Base-by-base conservation (phyloP, 2,888 invertebrate genomes). In the Pharmacophagus antenor region DNA sequence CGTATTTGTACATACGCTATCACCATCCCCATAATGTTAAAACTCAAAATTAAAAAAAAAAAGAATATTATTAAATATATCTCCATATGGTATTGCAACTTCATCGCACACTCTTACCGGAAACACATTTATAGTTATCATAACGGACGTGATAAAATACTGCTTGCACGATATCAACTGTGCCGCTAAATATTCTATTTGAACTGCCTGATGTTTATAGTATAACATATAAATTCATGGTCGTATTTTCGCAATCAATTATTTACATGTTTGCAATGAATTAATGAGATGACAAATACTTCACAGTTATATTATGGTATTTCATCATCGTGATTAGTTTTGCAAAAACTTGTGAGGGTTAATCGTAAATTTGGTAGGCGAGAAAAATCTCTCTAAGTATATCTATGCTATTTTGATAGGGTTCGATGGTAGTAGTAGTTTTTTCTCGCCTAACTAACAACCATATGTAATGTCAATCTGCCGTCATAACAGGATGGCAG, bases 111-210 rank as follows among this genome's bases (percentile, higher is more conserved):
- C 61, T 63, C 69, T 64, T 62, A 67, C 64, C 74, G 80, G 82
- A 82, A 79, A 70, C 73, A 65, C 59, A 67, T 51, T 37, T 60
- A 57, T 56, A 62, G 61, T 65, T 76, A 82, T 81, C 79, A 66
- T 63, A 59, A 63, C 79, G 82, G 81, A 81, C 56, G 65, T 70
- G 76, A 79, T 79, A 79, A 71, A 67, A 61, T 65, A 63, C 65
- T 22, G 60, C 37, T 55, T 25, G 59, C 52, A 21, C 48, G 46
- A 56, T 63, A 58, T 61, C 53, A 25, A 37, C 44, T 0, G 2
- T 18, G 46, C 23, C 46, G 54, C 42, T 57, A 61, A 62, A 61
- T 62, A 62, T 60, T 46, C 50, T 59, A 53, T 60, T 58, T 48
- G 52, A 52, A 56, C 50, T 58, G 54, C 37, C 42, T n/a, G 58